Evolutionary conservation across 2,888 invertebrate species (phyloP).

Genomic region (Cremastobaeus sp.): DNA sequence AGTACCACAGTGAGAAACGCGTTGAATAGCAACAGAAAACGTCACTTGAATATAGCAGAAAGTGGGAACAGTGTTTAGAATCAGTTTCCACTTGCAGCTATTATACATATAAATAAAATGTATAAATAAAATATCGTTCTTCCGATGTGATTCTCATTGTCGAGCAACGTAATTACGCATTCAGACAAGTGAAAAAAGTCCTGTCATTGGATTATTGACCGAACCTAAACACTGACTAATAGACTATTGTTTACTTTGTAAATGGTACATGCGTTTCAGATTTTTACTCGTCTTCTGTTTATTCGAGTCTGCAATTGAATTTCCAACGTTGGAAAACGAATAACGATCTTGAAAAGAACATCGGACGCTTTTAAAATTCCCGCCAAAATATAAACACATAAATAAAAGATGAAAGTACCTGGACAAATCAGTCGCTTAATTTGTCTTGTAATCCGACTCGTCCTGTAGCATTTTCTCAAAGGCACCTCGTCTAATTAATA

Average conservation of each 20-base stretch:
- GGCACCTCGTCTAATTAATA: neutral
- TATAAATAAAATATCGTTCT: slow-evolving; percentile 7
- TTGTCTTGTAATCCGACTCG: slow-evolving; percentile 19
- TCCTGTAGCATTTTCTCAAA: neutral
- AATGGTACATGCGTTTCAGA: neutral
- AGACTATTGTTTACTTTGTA: slow-evolving; percentile 12
- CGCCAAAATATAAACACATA: neutral
- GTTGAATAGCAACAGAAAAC: slow-evolving; percentile 1
- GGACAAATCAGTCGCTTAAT: too few relatives aligned
- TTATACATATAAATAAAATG: neutral
- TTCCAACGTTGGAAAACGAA: neutral
- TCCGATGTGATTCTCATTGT: slow-evolving; percentile 8
- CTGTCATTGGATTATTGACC: slow-evolving; percentile 12
- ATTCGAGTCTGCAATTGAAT: neutral
- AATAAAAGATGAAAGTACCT: neutral
- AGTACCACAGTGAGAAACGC: too few relatives aligned
- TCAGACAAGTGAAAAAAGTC: slow-evolving; percentile 6
- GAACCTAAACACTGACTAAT: slow-evolving; percentile 16
- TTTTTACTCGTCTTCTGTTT: neutral
- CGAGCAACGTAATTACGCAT: neutral
- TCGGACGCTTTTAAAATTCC: too few relatives aligned
- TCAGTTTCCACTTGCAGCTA: neutral
- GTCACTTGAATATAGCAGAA: neutral
- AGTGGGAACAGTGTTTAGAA: neutral
- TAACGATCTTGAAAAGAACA: too few relatives aligned